Base-by-base conservation (phyloP, 2,888 invertebrate species). In the Perizoma affinitatum region DNA sequence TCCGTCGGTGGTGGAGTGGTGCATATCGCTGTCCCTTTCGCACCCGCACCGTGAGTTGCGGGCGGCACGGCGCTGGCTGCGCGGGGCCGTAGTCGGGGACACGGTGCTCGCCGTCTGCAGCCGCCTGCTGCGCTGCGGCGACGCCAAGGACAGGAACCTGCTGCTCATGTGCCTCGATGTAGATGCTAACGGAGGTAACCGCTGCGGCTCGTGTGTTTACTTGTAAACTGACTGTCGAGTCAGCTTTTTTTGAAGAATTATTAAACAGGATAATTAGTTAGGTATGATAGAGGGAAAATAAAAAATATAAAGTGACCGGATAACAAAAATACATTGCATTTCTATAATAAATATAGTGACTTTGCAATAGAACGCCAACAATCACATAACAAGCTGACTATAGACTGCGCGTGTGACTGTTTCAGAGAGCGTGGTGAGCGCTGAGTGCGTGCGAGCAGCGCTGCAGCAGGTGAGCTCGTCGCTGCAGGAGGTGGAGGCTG, bases 61-160 rank as follows among this genome's bases (percentile, higher is more conserved):
- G 34, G 70, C 61, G 75, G 93, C 58, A 86, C 60, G 86, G 68
- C 81, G 86, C 57, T 94, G 94, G 94, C 80, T 92, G 65, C 79
- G 81, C 42, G 82, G 84, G 41, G 55, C 45, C 47, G n/a, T 58
- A 54, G 70, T 63, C 50, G 57, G 59, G 36, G 43, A 10, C 43
- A 66, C 65, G 66, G 59, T 65, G 41, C 11, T 10, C 42, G 65
- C 59, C 65, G 48, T 77, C 57, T 61, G 44, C 40, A 45, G 48
- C 9, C 51, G 63, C 36, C 94, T 93, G 93, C 81, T 89, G 51
- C 72, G 74, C 47, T 81, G 80, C 54, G 57, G 48, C 4, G 41
- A 42, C 52, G 62, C 34, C 33, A 44, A 9, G 10, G 53, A 49
- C 53, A 4, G 55, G 50, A 36, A 62, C 22, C 63, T 80, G 70